These are phyloP conservation scores for Tadarida brasiliensis DNA, from an alignment of 2,797 vertebrate genomes.

Conservation along the genomic window DNA sequence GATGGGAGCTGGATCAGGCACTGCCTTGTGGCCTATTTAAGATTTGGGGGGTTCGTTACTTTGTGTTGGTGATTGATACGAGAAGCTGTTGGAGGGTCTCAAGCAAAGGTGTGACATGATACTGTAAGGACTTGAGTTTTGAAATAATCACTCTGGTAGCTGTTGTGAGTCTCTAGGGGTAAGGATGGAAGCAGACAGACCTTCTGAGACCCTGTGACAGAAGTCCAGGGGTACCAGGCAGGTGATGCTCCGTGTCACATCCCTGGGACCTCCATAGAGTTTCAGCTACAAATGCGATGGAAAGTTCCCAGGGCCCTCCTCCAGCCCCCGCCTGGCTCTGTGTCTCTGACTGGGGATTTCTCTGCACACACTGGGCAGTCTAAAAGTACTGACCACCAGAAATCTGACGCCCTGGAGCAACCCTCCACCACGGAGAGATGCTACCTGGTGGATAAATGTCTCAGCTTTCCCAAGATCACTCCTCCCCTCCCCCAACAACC, in stretches of 20 bases:
- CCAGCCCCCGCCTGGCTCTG: not conserved
- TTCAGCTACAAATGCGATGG: too few species aligned
- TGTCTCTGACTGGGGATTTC: not conserved
- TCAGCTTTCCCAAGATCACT: not conserved
- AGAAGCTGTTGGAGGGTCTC: not conserved
- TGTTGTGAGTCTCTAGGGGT: not conserved
- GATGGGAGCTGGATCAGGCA: not conserved
- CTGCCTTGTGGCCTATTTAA: not conserved
- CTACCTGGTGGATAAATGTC: not conserved
- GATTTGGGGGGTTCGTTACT: not conserved
- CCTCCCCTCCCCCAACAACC: too few species aligned
- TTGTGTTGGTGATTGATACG: not conserved
- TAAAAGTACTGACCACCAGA: not conserved
- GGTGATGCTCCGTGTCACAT: not conserved
- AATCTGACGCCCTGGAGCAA: not conserved
- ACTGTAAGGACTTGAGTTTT: not conserved
- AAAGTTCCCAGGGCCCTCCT: rapidly evolving
- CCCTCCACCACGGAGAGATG: not conserved
- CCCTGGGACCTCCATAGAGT: not conserved
- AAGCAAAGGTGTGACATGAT: not conserved
- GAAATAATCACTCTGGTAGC: not conserved
- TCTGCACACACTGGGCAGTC: not conserved
- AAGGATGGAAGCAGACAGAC: not conserved
- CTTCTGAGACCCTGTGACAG: not conserved
- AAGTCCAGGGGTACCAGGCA: not conserved